Evolutionary conservation across 2,888 invertebrate genomes (phyloP).

Genomic region (Atrina japonica): DNA sequence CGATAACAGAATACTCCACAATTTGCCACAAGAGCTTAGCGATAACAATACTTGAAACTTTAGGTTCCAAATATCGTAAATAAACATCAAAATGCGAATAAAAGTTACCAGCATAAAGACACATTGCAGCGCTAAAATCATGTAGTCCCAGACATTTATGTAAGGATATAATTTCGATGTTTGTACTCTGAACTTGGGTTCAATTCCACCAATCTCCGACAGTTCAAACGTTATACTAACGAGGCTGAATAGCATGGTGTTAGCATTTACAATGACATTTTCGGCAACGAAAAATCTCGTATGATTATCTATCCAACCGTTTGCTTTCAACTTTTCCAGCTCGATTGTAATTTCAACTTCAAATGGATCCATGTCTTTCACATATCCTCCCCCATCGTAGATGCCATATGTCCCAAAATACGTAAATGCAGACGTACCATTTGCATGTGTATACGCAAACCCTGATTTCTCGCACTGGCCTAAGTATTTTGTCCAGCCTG

Average conservation of each 20-base stretch:
- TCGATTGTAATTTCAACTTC: constrained; percentile 4
- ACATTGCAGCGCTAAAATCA: constrained; percentile 48
- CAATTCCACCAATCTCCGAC: constrained; percentile 19
- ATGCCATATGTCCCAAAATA: constrained; percentile 10
- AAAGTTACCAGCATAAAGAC: too few relatives aligned
- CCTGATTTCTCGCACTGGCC: constrained; percentile 7
- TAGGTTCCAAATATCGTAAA: too few relatives aligned
- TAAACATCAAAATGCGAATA: too few relatives aligned
- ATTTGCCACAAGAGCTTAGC: too few relatives aligned
- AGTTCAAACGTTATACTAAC: constrained; percentile 22
- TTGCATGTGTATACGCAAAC: constrained; percentile 10
- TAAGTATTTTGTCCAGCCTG: constrained; percentile 19
- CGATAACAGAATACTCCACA: too few relatives aligned
- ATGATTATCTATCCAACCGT: constrained; percentile 21
- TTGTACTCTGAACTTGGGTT: background rate
- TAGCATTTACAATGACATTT: constrained; percentile 18
- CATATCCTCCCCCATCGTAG: constrained; percentile 25
- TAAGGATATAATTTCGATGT: constrained; percentile 49
- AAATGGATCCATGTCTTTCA: constrained; percentile 21
- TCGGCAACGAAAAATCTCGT: constrained; percentile 26
- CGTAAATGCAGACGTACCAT: constrained; percentile 8
- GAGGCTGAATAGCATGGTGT: constrained; percentile 25
- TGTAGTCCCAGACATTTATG: constrained; percentile 52
- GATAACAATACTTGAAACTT: too few relatives aligned
- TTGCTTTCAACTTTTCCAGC: background rate